Conservation (phyloP, 1,140 invertebrate species). For the Leptinotarsa undecemlineata region DNA sequence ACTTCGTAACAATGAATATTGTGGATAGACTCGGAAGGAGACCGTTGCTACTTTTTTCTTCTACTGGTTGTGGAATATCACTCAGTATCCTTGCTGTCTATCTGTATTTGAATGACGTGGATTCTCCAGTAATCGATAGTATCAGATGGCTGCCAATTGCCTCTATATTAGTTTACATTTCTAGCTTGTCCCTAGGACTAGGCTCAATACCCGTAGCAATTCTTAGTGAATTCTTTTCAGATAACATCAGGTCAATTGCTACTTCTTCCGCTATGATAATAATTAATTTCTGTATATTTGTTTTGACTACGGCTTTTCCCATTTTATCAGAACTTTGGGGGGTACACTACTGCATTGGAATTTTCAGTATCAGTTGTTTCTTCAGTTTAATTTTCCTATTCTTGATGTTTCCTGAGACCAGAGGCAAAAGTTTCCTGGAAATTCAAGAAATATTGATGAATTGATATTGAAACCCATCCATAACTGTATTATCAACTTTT, state of each 20-base stretch:
- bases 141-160: constrained; percentile 68
- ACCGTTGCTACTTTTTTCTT: constrained; percentile 71
- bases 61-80: constrained; percentile 62
- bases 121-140: constrained; percentile 54
- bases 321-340: constrained; percentile 9
- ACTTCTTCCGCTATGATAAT: constrained; percentile 64
- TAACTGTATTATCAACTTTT: no score
- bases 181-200: constrained; percentile 72
- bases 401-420: constrained; percentile 12
- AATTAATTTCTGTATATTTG: not conserved
- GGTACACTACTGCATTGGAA: constrained; percentile 6
- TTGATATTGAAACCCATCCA: not conserved
- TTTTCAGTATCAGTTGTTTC: constrained; percentile 1
- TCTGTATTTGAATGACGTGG: constrained; percentile 63
- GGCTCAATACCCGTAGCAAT: constrained; percentile 85
- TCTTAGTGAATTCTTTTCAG: constrained; percentile 81
- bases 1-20: constrained; percentile 68
- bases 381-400: not conserved
- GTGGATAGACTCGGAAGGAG: constrained; percentile 72
- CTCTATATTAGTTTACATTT: constrained; percentile 68
- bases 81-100: constrained; percentile 62
- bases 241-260: constrained; percentile 74
- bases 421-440: constrained; percentile 14
- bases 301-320: not conserved
- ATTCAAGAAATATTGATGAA: constrained; percentile 6